A percentile compares a stretch with the other conserved stretches of the same genome.
These are phyloP conservation scores for Peucedramus taeniatus DNA, from an alignment of 2,113 vertebrate species.

Conservation along the genomic window DNA sequence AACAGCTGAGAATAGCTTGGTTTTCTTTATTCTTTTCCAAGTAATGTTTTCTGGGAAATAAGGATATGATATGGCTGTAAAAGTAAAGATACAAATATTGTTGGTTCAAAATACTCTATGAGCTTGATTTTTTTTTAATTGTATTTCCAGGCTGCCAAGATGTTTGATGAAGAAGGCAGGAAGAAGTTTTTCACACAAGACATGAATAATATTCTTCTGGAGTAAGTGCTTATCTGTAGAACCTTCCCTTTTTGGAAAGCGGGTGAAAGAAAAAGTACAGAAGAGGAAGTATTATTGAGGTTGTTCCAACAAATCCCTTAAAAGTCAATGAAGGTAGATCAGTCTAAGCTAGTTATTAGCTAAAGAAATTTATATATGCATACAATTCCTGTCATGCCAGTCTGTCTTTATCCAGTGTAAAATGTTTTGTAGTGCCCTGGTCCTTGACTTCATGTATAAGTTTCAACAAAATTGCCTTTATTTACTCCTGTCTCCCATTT, in stretches of 20 bases:
- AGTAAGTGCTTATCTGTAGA: slow-evolving; percentile 84
- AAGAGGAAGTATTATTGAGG: slow-evolving; percentile 47
- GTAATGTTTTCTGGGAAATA: neutral
- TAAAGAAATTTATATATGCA: neutral
- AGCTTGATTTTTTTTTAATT: neutral
- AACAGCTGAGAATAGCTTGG: neutral
- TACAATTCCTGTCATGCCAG: neutral
- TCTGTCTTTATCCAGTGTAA: slow-evolving; percentile 15
- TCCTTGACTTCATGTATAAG: slow-evolving; percentile 18
- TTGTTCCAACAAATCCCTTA: slow-evolving; percentile 45
- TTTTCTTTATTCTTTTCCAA: neutral
- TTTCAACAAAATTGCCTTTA: neutral
- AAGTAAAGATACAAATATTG: neutral
- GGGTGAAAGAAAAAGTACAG: slow-evolving; percentile 43
- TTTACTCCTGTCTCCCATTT: neutral
- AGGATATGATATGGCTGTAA: neutral
- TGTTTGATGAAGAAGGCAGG: slow-evolving; percentile 95
- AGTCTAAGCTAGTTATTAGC: slow-evolving; percentile 28
- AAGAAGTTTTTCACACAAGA: slow-evolving; percentile 99
- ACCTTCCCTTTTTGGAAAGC: slow-evolving; percentile 40
- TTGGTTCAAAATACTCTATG: neutral
- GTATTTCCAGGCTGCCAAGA: slow-evolving; percentile 86
- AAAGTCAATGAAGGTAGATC: slow-evolving; percentile 58
- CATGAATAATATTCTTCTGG: slow-evolving; percentile 99
- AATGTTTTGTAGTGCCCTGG: slow-evolving; percentile 21